Conservation (phyloP, 2,888 invertebrate species). For the Panopea generosa region DNA sequence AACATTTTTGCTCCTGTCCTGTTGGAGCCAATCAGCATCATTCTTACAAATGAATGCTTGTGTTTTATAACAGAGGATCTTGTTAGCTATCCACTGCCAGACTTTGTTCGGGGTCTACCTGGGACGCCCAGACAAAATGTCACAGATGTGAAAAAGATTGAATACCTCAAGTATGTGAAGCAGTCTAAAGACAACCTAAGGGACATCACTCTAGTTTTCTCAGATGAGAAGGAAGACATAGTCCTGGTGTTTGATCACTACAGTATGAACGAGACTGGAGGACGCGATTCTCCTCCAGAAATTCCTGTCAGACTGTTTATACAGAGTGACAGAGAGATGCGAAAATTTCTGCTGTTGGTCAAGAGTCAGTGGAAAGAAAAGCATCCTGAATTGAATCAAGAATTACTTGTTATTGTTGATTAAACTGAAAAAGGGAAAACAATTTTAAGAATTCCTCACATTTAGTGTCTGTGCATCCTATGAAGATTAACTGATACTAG, state of each 20-base stretch:
- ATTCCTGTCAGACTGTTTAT: conserved; percentile 73
- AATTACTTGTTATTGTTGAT: conserved; percentile 6
- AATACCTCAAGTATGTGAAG: conserved; percentile 75
- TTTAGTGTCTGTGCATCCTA: too few species aligned
- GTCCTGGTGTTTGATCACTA: conserved; percentile 82
- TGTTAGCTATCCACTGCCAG: conserved; percentile 83
- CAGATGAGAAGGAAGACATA: conserved; percentile 81
- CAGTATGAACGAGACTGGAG: conserved; percentile 63
- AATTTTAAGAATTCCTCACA: too few species aligned
- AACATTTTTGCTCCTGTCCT: conserved; percentile 48
- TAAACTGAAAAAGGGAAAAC: too few species aligned
- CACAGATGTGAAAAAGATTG: conserved; percentile 75
- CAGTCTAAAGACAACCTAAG: conserved; percentile 69
- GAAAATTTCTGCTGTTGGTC: conserved; percentile 78
- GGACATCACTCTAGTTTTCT: conserved; percentile 77
- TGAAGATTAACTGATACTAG: too few species aligned
- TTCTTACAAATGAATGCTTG: conserved; percentile 80
- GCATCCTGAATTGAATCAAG: conserved; percentile 42
- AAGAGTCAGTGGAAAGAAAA: conserved; percentile 79
- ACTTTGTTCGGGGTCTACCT: conserved; percentile 81
- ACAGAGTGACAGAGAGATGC: conserved; percentile 77
- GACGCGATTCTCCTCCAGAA: conserved; percentile 72
- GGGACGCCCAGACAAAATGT: conserved; percentile 78
- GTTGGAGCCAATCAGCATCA: conserved; percentile 74
- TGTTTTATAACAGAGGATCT: conserved; percentile 80